These are phyloP conservation scores for Drosophila nr. medialis DNA, from an alignment of 2,888 invertebrate species.

Conservation along the genomic window DNA sequence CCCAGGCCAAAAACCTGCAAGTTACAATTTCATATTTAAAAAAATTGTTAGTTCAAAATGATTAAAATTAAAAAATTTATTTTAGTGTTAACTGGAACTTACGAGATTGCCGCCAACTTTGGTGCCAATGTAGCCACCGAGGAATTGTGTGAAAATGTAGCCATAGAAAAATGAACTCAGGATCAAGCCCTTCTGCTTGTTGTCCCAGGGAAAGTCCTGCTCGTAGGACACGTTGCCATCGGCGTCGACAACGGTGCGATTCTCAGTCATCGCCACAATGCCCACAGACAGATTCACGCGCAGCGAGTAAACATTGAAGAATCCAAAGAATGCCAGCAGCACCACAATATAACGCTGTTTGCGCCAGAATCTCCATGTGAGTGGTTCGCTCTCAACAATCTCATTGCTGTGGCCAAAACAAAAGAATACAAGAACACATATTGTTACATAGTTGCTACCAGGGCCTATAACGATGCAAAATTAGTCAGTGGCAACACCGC, in stretches of 20 bases:
- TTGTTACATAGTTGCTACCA: background rate
- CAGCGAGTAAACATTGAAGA: conserved; percentile 93
- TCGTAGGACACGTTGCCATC: conserved; percentile 88
- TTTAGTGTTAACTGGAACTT: conserved; percentile 43
- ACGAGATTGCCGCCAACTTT: conserved; percentile 93
- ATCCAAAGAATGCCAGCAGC: conserved; percentile 92
- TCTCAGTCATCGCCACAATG: conserved; percentile 96
- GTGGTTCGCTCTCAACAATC: conserved; percentile 81
- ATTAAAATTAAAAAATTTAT: background rate
- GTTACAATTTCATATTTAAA: background rate
- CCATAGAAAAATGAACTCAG: conserved; percentile 96
- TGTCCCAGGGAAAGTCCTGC: conserved; percentile 93
- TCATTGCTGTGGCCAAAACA: conserved; percentile 61
- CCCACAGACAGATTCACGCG: conserved; percentile 96
- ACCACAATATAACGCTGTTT: conserved; percentile 91
- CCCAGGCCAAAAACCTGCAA: conserved; percentile 90
- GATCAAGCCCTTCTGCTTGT: conserved; percentile 90
- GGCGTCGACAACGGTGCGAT: conserved; percentile 87
- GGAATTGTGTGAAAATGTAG: conserved; percentile 92
- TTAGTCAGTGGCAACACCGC: conserved; percentile 25
- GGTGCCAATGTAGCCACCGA: conserved; percentile 93
- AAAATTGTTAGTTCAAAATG: background rate
- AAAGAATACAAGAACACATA: background rate
- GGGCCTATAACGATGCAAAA: conserved; percentile 25
- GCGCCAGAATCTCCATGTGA: conserved; percentile 90